Base-by-base conservation (phyloP, 2,888 invertebrate species). In the Drosophila kambysellisi region DNA sequence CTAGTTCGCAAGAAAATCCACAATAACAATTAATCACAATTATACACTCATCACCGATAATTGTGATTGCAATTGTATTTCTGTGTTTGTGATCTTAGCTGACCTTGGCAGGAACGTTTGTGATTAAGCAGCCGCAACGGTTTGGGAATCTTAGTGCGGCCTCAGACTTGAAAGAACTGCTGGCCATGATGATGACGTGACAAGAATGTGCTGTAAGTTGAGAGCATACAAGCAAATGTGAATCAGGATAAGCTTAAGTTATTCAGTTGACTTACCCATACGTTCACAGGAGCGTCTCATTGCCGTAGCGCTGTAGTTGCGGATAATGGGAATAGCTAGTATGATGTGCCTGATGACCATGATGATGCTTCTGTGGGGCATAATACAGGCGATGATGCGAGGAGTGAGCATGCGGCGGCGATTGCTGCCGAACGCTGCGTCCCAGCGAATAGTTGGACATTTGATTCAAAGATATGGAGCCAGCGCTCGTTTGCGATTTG, bases 221-320 rank as follows among this genome's bases (percentile, higher is more conserved):
- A 25, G 15, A 25, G 46, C 46, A 25, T 15, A 46, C 8, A 15
- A 46, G 25, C 46, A 46, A 46, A 46, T 46, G 4, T 25, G 15
- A 15, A 15, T 25, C 15, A 46, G 25, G 25, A 25, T 20, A 15
- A 46, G 46, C 25, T 7, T 4, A 25, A 25, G 12, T 46, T 46
- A 25, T 15, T 25, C 8, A 4, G 46, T 25, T 25, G 46, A 25
- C 65, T 43, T 25, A 72, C 66, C 41, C 20, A 20, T 35, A 9
- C 12, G 20, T 9, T 84, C 90, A 93, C 52, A 93, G 84, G 60
- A 93, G 84, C 37, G 93, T 93, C 79, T 93, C 93, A 69, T 92
- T 91, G 35, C 92, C 91, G 43, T 88, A 91, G 20, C 86, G 89
- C 64, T 88, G 86, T 41, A 90, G 73, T 11, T 83, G 79, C 20